These are phyloP conservation scores for Odocoileus hemionus DNA, from an alignment of 2,113 vertebrate species.

Conservation along the genomic window DNA sequence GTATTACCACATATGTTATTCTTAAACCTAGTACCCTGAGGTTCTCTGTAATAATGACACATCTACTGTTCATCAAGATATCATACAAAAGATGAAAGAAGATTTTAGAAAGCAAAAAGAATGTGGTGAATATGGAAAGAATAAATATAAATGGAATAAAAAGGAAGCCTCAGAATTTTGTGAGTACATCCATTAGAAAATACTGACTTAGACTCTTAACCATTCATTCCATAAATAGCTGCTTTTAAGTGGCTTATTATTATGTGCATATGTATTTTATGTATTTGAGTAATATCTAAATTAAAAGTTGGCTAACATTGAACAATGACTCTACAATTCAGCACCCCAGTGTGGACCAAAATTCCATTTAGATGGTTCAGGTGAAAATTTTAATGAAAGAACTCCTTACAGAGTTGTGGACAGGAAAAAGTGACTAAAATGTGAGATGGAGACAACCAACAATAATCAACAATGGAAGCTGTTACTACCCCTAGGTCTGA, in stretches of 20 bases:
- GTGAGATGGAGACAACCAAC: background rate
- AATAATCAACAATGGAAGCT: too few relatives aligned
- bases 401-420: background rate
- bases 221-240: background rate
- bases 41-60: slow-evolving; percentile 65
- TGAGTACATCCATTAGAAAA: slow-evolving; percentile 25
- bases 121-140: background rate
- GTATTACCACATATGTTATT: slow-evolving; percentile 36
- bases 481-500: background rate
- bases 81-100: slow-evolving; percentile 30
- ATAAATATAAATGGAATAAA: background rate
- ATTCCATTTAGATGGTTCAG: background rate
- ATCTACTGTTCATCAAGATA: background rate
- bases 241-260: background rate
- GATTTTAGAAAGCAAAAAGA: slow-evolving; percentile 20
- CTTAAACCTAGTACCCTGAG: slow-evolving; percentile 32
- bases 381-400: background rate
- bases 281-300: background rate
- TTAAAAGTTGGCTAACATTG: background rate
- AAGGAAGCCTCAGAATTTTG: background rate
- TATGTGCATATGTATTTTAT: background rate
- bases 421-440: background rate
- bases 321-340: background rate
- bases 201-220: background rate
- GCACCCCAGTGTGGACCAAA: background rate